A percentile compares a stretch with the other conserved stretches of the same genome.
Conservation (phyloP, 2,113 vertebrate genomes). For the Anhinga anhinga region DNA sequence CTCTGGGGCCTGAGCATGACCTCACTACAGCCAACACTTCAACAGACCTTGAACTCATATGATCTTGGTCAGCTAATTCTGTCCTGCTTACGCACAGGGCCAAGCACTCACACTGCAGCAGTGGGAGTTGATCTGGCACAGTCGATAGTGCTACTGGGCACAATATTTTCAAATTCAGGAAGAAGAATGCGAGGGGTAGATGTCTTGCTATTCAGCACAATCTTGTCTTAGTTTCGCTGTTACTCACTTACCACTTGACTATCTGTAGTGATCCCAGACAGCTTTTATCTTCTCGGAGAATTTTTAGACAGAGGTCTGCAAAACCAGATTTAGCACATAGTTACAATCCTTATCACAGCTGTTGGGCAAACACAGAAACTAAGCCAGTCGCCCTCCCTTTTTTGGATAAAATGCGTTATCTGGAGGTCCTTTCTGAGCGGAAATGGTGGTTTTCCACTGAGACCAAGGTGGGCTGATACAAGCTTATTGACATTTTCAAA, state of each 20-base stretch:
- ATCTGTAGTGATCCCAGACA: conserved; percentile 75
- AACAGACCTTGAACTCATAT: background rate
- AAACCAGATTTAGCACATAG: conserved; percentile 61
- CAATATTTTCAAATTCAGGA: background rate
- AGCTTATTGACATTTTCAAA: background rate
- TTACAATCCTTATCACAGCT: conserved; percentile 24
- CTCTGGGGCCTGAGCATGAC: background rate
- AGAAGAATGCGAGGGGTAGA: background rate
- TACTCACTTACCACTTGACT: conserved; percentile 77
- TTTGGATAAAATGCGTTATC: background rate
- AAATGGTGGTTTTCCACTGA: background rate
- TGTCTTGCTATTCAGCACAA: conserved; percentile 44
- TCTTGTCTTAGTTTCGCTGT: conserved; percentile 51
- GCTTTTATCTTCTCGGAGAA: conserved; percentile 78
- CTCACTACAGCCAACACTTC: background rate
- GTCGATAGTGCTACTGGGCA: background rate
- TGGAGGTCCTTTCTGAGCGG: background rate
- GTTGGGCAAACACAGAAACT: conserved; percentile 24
- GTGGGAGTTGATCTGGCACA: background rate
- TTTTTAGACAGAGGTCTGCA: conserved; percentile 77
- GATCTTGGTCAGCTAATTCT: background rate
- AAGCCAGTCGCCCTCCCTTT: background rate
- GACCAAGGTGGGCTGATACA: conserved; percentile 15
- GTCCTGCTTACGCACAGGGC: background rate
- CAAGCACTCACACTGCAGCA: background rate